Evolutionary conservation across 2,888 invertebrate species (phyloP).

Genomic region (Fissipunctia ypsillon): DNA sequence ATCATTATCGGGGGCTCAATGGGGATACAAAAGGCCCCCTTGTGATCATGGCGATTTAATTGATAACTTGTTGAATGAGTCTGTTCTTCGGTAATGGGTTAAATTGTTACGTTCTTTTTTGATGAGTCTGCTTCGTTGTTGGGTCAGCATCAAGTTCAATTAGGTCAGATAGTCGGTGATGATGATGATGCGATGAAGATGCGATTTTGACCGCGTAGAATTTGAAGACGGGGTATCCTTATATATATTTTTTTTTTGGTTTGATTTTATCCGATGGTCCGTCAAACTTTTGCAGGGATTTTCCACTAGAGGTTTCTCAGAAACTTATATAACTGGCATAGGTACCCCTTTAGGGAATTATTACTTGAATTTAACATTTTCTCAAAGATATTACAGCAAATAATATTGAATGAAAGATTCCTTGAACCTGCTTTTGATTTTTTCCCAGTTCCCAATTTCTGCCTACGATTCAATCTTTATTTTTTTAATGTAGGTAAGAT

Average conservation of each 20-base stretch:
- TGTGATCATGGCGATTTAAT: slow-evolving; percentile 50
- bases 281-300: no score
- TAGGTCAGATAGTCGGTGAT: slow-evolving; percentile 25
- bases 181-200: no score
- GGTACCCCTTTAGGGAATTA: neutral
- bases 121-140: slow-evolving; percentile 53
- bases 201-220: slow-evolving; percentile 7
- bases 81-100: slow-evolving; percentile 52
- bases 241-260: no score
- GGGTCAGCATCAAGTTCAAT: slow-evolving; percentile 41
- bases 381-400: neutral
- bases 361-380: neutral
- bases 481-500: no score
- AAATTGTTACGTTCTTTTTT: slow-evolving; percentile 66
- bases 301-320: neutral
- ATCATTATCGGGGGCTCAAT: slow-evolving; percentile 36
- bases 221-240: neutral
- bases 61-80: slow-evolving; percentile 53
- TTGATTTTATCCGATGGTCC: neutral
- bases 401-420: neutral
- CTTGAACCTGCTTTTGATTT: neutral
- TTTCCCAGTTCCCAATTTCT: neutral
- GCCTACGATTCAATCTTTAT: no score
- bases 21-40: slow-evolving; percentile 42
- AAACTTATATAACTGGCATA: neutral